A percentile compares a stretch with the other conserved stretches of the same genome.
Evolutionary conservation across 2,797 vertebrate genomes (phyloP).

Genomic region (Phalloptychus januarius): DNA sequence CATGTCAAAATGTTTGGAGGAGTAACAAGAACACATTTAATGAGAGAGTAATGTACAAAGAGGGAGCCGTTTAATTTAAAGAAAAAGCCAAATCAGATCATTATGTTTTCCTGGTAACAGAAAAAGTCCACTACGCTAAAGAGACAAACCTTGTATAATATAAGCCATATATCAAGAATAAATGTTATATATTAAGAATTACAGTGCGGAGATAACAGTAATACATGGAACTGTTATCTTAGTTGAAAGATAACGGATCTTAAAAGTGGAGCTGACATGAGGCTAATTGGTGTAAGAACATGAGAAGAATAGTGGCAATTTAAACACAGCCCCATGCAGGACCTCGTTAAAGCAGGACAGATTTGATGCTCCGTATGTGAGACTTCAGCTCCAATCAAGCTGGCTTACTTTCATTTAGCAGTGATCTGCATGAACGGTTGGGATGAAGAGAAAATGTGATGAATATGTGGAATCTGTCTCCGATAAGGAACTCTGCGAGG

Average conservation of each 20-base stretch:
- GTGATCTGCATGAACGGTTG: background rate
- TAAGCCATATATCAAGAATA: too few relatives aligned
- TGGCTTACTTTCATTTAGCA: background rate
- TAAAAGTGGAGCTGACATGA: background rate
- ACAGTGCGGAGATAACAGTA: background rate
- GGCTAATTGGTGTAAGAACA: slow-evolving; percentile 7
- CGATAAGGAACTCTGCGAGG: background rate
- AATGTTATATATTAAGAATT: background rate
- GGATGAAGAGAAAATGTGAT: background rate
- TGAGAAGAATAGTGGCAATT: background rate
- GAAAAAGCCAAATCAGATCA: too few relatives aligned
- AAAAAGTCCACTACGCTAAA: too few relatives aligned
- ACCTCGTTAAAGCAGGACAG: slow-evolving; percentile 37
- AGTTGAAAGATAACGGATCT: background rate
- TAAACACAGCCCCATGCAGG: background rate
- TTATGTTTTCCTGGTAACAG: too few relatives aligned
- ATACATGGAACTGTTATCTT: background rate
- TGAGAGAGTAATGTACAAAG: too few relatives aligned
- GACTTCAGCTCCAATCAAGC: background rate
- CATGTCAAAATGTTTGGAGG: too few relatives aligned
- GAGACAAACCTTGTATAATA: too few relatives aligned
- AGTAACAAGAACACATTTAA: too few relatives aligned
- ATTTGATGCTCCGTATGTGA: slow-evolving; percentile 8
- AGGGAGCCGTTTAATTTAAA: too few relatives aligned
- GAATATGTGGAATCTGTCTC: background rate